A percentile compares a stretch with the other conserved stretches of the same genome.
These are phyloP conservation scores for Athalia circularis DNA, from an alignment of 2,888 invertebrate genomes.

Conservation along the genomic window DNA sequence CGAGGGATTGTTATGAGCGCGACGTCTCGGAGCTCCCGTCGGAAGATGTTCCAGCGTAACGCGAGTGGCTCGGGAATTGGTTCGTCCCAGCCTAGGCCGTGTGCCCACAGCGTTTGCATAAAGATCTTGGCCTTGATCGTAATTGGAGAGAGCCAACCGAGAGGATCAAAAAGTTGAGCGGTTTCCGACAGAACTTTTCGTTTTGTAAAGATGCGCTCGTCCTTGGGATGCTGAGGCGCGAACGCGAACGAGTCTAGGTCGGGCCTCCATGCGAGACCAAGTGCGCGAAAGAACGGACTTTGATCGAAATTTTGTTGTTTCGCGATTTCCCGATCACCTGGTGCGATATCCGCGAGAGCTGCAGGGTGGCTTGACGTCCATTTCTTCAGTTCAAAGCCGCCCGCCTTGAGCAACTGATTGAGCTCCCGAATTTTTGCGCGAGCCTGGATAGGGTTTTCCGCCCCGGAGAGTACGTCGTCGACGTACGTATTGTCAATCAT, in stretches of 20 bases:
- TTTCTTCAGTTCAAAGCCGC: slow-evolving; percentile 48
- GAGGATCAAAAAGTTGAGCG: slow-evolving; percentile 48
- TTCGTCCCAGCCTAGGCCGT: slow-evolving; percentile 45
- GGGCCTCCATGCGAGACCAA: slow-evolving; percentile 47
- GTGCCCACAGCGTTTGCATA: slow-evolving; percentile 50
- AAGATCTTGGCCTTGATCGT: slow-evolving; percentile 48
- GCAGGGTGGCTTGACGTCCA: slow-evolving; percentile 41
- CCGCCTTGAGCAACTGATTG: slow-evolving; percentile 45
- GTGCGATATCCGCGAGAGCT: slow-evolving; percentile 14
- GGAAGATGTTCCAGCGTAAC: slow-evolving; percentile 39
- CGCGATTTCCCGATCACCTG: background rate
- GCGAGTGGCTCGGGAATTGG: slow-evolving; percentile 32
- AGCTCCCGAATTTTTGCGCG: slow-evolving; percentile 43
- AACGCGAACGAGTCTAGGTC: slow-evolving; percentile 43
- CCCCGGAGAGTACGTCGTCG: slow-evolving; percentile 46
- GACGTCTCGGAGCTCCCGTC: slow-evolving; percentile 16
- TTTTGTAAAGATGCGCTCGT: slow-evolving; percentile 37
- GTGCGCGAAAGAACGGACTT: slow-evolving; percentile 39
- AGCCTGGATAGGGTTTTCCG: slow-evolving; percentile 17
- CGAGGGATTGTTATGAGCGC: slow-evolving; percentile 11
- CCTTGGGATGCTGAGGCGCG: background rate
- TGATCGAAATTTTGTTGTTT: slow-evolving; percentile 7
- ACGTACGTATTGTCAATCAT: slow-evolving; percentile 44
- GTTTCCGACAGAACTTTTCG: slow-evolving; percentile 34
- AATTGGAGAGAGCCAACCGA: slow-evolving; percentile 49